A percentile compares a stretch with the other conserved stretches of the same genome.
Conservation (phyloP, 1,140 invertebrate species). For the Zaprionus tsacasi region DNA sequence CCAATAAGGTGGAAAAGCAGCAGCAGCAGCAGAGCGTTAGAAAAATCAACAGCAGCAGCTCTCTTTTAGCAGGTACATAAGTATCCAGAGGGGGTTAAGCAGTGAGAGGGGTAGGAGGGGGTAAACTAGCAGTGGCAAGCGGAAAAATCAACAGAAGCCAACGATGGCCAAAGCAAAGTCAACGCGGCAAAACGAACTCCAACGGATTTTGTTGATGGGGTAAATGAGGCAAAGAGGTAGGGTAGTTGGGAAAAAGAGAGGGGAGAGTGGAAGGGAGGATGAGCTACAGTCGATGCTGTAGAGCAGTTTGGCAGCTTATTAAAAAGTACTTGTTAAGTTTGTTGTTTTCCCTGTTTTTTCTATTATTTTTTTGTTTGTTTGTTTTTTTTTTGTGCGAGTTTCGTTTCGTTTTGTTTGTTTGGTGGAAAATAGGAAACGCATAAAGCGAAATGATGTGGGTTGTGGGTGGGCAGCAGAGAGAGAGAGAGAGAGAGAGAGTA, state of each 20-base stretch:
- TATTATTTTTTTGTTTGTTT: slow-evolving; percentile 59
- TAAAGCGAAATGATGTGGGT: slow-evolving; percentile 40
- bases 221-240: background rate
- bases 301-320: slow-evolving; percentile 63
- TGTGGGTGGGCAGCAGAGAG: background rate
- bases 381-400: slow-evolving; percentile 12
- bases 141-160: slow-evolving; percentile 70
- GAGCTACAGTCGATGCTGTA: background rate
- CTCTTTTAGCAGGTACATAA: background rate
- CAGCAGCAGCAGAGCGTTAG: background rate
- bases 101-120: background rate
- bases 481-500: background rate
- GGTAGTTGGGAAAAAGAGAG: background rate
- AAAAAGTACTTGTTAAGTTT: slow-evolving; percentile 73
- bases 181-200: slow-evolving; percentile 27
- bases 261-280: no score
- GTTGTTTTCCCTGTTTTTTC: slow-evolving; percentile 60
- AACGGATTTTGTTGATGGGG: slow-evolving; percentile 18
- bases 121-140: slow-evolving; percentile 40
- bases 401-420: slow-evolving; percentile 34
- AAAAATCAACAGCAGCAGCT: background rate
- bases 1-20: slow-evolving; percentile 51
- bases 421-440: slow-evolving; percentile 60
- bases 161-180: slow-evolving; percentile 41
- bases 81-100: background rate